These are phyloP conservation scores for Dromaius novaehollandiae DNA, from an alignment of 2,113 vertebrate species.

Conservation along the genomic window DNA sequence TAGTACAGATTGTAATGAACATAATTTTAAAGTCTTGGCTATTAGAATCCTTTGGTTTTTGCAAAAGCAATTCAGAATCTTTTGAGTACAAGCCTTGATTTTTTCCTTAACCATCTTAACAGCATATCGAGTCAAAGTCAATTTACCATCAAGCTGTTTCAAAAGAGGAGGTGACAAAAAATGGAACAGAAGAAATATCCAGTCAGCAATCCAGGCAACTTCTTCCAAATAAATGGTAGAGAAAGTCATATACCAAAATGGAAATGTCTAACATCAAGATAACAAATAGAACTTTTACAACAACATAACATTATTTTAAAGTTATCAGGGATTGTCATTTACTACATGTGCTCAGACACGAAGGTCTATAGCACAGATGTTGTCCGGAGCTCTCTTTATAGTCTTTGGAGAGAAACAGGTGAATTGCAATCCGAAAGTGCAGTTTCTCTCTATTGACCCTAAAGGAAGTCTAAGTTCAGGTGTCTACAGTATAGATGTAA, in stretches of 20 bases:
- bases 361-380: neutral
- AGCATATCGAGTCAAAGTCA: neutral
- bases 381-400: neutral
- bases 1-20: neutral
- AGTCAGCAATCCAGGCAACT: neutral
- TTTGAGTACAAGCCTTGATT: neutral
- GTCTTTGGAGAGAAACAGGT: neutral
- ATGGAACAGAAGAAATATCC: neutral
- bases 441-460: neutral
- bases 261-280: neutral
- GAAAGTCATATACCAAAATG: neutral
- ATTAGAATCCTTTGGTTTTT: neutral
- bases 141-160: neutral
- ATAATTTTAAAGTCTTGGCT: neutral
- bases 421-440: neutral
- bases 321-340: neutral
- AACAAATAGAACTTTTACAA: neutral
- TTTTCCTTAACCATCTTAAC: neutral
- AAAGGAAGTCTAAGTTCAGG: neutral
- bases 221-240: neutral
- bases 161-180: neutral
- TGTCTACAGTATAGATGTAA: neutral
- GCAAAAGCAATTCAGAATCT: neutral
- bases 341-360: neutral
- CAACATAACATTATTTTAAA: neutral